Evolutionary conservation across 2,797 vertebrate genomes (phyloP).

Genomic region (Meriones psammophilus): DNA sequence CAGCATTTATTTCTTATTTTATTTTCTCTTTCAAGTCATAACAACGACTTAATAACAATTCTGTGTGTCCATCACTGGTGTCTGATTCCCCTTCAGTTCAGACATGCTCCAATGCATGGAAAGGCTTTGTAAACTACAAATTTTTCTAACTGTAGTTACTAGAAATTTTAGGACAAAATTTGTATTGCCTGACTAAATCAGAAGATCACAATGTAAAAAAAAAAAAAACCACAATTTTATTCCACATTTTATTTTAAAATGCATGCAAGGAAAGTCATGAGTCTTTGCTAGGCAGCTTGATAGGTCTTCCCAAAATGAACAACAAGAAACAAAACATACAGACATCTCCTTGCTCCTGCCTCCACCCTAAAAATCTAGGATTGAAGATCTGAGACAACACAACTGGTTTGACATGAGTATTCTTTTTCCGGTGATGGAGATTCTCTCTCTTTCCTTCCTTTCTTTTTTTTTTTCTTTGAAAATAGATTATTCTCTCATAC

Average conservation of each 20-base stretch:
- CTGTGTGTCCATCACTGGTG: not conserved
- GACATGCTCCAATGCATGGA: not conserved
- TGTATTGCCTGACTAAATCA: not conserved
- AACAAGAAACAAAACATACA: not conserved
- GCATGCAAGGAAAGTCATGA: not conserved
- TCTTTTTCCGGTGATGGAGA: not conserved
- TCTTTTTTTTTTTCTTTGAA: not conserved
- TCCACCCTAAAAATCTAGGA: not conserved
- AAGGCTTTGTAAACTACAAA: not conserved
- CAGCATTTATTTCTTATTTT: not conserved
- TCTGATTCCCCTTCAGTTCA: not conserved
- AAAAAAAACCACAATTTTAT: not conserved
- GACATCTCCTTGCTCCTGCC: not conserved
- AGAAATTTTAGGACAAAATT: not conserved
- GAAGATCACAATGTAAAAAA: not conserved
- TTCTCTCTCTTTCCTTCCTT: not conserved
- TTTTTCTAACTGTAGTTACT: not conserved
- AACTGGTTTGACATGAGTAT: not conserved
- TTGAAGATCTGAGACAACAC: not conserved
- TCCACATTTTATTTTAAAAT: constrained; percentile 49
- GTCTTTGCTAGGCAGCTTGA: not conserved
- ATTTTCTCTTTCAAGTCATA: not conserved
- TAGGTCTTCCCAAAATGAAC: constrained; percentile 29
- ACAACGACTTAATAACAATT: not conserved
- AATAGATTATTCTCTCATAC: not conserved